Percentiles rank a stretch among this genome's conserved stretches.
Evolutionary conservation across 2,888 invertebrate species (phyloP).

Genomic region (Prostheceraeus crozeri): DNA sequence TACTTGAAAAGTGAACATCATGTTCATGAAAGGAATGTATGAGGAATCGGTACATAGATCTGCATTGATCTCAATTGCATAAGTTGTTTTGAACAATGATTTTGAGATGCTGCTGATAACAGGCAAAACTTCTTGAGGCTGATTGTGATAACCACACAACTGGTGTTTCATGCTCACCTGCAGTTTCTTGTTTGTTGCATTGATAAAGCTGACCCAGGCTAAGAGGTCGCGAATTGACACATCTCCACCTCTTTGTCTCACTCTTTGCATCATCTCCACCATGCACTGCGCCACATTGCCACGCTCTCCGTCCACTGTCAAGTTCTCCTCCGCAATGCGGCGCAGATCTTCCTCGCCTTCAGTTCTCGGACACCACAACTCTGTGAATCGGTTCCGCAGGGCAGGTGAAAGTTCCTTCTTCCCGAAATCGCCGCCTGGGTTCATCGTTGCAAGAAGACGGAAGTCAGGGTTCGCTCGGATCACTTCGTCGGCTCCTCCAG

Average conservation of each 20-base stretch:
- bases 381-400: constrained; percentile 89
- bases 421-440: constrained; percentile 97
- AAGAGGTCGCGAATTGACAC: constrained; percentile 83
- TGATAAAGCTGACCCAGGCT: constrained; percentile 84
- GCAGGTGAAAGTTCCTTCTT: constrained; percentile 98
- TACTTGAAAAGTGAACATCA: no score
- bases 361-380: constrained; percentile 81
- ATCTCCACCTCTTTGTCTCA: no score
- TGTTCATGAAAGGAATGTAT: no score
- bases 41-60: no score
- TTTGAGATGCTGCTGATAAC: no score
- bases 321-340: constrained; percentile 72
- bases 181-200: constrained; percentile 59
- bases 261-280: constrained; percentile 72
- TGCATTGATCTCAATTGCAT: no score
- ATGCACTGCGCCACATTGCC: constrained; percentile 64
- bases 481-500: constrained; percentile 46
- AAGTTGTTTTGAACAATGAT: no score
- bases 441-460: constrained; percentile 93
- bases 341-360: constrained; percentile 65
- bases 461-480: constrained; percentile 65
- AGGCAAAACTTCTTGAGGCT: no score
- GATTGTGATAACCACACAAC: no score
- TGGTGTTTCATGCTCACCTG: constrained; percentile 42
- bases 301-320: constrained; percentile 51